Percentiles rank a stretch among this genome's conserved stretches.
Conservation (phyloP, 1,140 invertebrate species). For the Brachionus manjavacas region DNA sequence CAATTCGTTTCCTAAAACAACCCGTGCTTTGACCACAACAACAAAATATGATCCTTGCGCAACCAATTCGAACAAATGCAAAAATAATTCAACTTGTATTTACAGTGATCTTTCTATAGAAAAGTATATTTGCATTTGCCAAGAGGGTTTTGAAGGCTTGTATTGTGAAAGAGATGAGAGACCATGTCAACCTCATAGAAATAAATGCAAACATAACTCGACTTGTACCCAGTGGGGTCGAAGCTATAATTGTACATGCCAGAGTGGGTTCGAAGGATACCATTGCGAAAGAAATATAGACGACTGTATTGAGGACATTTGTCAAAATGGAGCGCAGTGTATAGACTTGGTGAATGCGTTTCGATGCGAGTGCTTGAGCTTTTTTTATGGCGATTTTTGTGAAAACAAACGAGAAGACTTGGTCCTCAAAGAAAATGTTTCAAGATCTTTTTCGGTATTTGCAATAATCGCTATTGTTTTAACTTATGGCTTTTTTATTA, state of each 20-base stretch:
- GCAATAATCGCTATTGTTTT: conserved; percentile 5
- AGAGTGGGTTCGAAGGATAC: background rate
- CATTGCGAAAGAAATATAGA: conserved; percentile 37
- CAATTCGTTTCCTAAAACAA: background rate
- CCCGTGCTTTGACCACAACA: background rate
- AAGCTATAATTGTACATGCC: background rate
- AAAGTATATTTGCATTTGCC: conserved; percentile 22
- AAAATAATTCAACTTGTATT: conserved; percentile 22
- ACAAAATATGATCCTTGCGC: conserved; percentile 8
- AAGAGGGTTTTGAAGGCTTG: conserved; percentile 15
- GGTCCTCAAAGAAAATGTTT: background rate
- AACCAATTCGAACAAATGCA: background rate
- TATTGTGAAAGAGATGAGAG: conserved; percentile 38
- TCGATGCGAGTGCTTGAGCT: background rate
- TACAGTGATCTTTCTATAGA: background rate
- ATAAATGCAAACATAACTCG: conserved; percentile 28
- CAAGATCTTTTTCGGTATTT: conserved; percentile 36
- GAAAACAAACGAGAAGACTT: background rate
- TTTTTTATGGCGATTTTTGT: conserved; percentile 32
- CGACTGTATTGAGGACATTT: conserved; percentile 1
- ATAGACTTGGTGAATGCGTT: background rate
- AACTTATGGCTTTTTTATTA: conserved; percentile 33
- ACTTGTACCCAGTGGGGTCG: background rate
- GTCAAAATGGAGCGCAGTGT: conserved; percentile 18
- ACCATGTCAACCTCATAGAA: conserved; percentile 32